Percentiles rank a stretch among this genome's conserved stretches.
phyloP scores from a whole-genome alignment of 1,140 invertebrate species.

The Himalopsyche phryganea region DNA sequence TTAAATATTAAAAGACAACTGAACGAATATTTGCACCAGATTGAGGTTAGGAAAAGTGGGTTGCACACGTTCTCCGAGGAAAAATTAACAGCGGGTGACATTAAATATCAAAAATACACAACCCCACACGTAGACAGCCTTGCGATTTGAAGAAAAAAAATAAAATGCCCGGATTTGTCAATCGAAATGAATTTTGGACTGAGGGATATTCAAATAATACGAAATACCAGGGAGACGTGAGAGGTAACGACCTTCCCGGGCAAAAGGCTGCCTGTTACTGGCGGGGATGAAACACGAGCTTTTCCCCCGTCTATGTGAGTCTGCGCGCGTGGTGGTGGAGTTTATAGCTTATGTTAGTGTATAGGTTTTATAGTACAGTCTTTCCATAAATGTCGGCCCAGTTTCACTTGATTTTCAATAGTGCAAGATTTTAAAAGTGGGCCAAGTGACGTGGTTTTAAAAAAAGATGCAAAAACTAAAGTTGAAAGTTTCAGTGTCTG shows the following conservation, averaged over 20 bases:
- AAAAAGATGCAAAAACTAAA: not conserved
- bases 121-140: too few species aligned
- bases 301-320: not conserved
- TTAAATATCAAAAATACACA: too few species aligned
- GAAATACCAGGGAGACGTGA: constrained; percentile 1
- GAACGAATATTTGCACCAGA: not conserved
- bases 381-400: too few species aligned
- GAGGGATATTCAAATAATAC: not conserved
- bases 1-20: too few species aligned
- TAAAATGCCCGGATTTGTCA: too few species aligned
- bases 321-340: not conserved
- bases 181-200: too few species aligned
- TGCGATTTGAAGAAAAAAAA: too few species aligned
- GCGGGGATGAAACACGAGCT: not conserved
- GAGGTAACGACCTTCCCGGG: constrained; percentile 14
- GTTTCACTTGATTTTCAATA: not conserved
- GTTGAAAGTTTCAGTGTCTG: not conserved
- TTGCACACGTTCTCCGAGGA: constrained; percentile 3
- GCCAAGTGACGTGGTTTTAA: not conserved
- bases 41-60: constrained; percentile 25
- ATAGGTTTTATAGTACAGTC: too few species aligned
- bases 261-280: constrained; percentile 17
- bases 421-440: constrained; percentile 3
- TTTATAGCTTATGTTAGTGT: too few species aligned
- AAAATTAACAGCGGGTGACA: too few species aligned